Percentiles rank a stretch among this genome's conserved stretches.
phyloP scores from a whole-genome alignment of 2,888 invertebrate genomes.

The Cheilosia variabilis region DNA sequence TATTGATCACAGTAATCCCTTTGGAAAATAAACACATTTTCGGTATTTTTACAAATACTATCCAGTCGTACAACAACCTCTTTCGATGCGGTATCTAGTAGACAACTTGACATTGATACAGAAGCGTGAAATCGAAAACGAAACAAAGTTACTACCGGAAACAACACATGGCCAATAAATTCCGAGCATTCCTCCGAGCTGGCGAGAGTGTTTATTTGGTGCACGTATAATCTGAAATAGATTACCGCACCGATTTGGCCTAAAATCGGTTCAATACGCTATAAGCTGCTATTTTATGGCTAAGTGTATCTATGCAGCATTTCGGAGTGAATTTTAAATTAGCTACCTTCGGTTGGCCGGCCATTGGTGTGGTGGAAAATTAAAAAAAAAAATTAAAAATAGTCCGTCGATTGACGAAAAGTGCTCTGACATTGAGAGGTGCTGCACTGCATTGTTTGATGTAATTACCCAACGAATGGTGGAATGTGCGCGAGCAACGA shows the following conservation, averaged over 20 bases:
- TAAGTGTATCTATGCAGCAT: constrained; percentile 15
- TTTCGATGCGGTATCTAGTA: constrained; percentile 11
- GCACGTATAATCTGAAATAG: constrained; percentile 35
- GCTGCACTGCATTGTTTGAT: constrained; percentile 26
- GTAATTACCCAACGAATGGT: constrained; percentile 12
- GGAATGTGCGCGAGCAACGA: constrained; percentile 18
- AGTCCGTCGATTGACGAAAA: constrained; percentile 23
- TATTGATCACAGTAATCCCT: constrained; percentile 15
- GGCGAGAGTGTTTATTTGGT: constrained; percentile 33
- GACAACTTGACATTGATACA: constrained; percentile 51
- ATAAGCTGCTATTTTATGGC: constrained; percentile 22
- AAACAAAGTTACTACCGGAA: constrained; percentile 47
- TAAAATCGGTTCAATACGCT: constrained; percentile 21
- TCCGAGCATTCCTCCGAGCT: constrained; percentile 36
- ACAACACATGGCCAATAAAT: constrained; percentile 28
- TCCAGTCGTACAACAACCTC: not conserved
- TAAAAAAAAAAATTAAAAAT: constrained; percentile 19
- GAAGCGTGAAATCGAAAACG: constrained; percentile 34
- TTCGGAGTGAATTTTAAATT: constrained; percentile 33
- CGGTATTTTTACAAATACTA: not conserved
- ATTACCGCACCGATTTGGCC: constrained; percentile 30
- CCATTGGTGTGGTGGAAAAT: constrained; percentile 19
- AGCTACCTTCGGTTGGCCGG: constrained; percentile 34
- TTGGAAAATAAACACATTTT: constrained; percentile 26
- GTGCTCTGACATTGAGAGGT: constrained; percentile 42